Conservation (phyloP, 2,888 invertebrate genomes). For the Napeogenes inachia region DNA sequence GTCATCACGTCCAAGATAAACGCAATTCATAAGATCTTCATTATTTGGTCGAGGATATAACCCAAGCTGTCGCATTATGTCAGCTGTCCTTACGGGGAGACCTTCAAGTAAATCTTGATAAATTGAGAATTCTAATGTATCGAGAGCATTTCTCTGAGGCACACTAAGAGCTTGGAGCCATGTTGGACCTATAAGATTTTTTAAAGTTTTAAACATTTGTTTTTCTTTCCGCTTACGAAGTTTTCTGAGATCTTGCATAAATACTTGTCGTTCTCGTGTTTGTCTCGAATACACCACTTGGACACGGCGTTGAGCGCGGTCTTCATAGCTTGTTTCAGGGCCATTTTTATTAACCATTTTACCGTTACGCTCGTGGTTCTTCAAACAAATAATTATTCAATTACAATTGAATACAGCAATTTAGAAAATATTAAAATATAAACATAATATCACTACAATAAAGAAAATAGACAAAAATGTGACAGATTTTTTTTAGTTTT, state of each 20-base stretch:
- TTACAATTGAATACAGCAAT: conserved; percentile 41
- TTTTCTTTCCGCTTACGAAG: conserved; percentile 44
- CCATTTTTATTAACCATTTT: conserved; percentile 44
- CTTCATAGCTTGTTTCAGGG: conserved; percentile 43
- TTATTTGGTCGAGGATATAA: conserved; percentile 49
- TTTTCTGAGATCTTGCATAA: conserved; percentile 60
- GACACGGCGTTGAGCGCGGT: conserved; percentile 40
- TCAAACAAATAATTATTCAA: too few relatives aligned
- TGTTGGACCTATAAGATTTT: conserved; percentile 48
- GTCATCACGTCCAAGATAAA: conserved; percentile 51
- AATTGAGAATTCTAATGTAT: conserved; percentile 47
- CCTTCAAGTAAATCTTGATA: conserved; percentile 64
- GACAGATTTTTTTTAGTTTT: conserved; percentile 15
- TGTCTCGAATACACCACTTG: conserved; percentile 52
- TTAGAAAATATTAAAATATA: conserved; percentile 42
- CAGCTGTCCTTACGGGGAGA: conserved; percentile 46
- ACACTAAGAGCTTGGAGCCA: conserved; percentile 69
- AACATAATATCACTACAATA: conserved; percentile 4
- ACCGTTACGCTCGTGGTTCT: neutral
- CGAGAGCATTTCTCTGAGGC: conserved; percentile 52
- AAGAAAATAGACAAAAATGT: conserved; percentile 8
- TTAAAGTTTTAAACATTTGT: conserved; percentile 38
- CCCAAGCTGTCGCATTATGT: conserved; percentile 50
- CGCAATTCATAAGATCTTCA: conserved; percentile 53
- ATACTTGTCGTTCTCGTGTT: conserved; percentile 52